Evolutionary conservation across 2,888 invertebrate species (phyloP), one percentile per base, ranked within the genome.

Genomic region (Cepaea hortensis): DNA sequence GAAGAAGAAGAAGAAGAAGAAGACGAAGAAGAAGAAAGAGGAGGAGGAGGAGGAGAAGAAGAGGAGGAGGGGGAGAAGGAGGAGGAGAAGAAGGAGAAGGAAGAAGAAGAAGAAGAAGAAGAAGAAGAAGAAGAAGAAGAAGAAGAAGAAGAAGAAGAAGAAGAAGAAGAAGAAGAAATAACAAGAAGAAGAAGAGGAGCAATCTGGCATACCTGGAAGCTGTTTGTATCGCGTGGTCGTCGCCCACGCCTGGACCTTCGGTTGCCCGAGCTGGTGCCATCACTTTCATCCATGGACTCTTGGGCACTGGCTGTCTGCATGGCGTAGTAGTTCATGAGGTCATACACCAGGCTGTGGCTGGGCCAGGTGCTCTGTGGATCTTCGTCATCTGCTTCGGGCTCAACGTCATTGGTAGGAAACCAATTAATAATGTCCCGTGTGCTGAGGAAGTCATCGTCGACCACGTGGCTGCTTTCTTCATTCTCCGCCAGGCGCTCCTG

Each of bases 401-500:
- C 81, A 3, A 18, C 81, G 3, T 85, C 80, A 11, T 73, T 73
- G 23, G 46, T 73, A 23, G 80, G n/a, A 11, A 73, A 35, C 81
- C 62, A 65, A 81, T 82, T 81, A 50, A 72, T 50, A 20, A 72
- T 46, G 15, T 61, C 48, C 13, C 35, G n/a, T 76, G 68, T 18
- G n/a, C 55, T 68, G 13, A 84, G 75, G 9, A 72, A 35, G 23
- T 88, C 73, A 68, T 90, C 90, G 61, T 89, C 89, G 86, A 87
- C 88, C 4, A 87, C 80, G 4, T 88, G 88, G 72, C 87, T 86
- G 5, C 88, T 89, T 7, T 83, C 75, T 70, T 91, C 89, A 18
- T 88, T 89, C 15, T 88, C 83, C 13, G 79, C 61, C 9, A 81
- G 77, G 0, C 88, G 55, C 72, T 86, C 85, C n/a, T 85, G 80